phyloP scores from a whole-genome alignment of 2,888 invertebrate species.

The Thalpophila matura region DNA sequence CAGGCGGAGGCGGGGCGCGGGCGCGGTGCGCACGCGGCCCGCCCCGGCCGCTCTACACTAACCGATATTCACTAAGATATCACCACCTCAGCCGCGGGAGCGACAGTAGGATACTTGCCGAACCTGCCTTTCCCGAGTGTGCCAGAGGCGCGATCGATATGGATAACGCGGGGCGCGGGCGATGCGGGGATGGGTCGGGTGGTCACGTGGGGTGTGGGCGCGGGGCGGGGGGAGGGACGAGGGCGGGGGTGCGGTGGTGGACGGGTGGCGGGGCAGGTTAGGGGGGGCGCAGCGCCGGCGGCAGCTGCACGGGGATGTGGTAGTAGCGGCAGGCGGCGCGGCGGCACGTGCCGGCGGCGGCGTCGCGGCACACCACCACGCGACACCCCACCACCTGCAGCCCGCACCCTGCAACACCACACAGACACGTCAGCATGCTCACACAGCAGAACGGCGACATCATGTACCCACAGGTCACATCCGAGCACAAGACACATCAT shows the following conservation, averaged over 20 bases:
- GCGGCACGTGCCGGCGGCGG: slow-evolving; percentile 97
- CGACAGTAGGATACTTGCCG: slow-evolving; percentile 75
- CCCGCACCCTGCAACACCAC: slow-evolving; percentile 94
- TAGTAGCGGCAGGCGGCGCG: slow-evolving; percentile 99
- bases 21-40: slow-evolving; percentile 62
- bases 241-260: slow-evolving; percentile 62
- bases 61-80: slow-evolving; percentile 82
- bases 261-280: slow-evolving; percentile 77
- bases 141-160: slow-evolving; percentile 85
- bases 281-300: slow-evolving; percentile 93
- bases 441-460: background rate
- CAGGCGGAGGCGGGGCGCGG: slow-evolving; percentile 69
- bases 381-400: slow-evolving; percentile 98
- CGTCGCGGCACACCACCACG: slow-evolving; percentile 99
- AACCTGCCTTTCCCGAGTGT: slow-evolving; percentile 81
- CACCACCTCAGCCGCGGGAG: slow-evolving; percentile 80
- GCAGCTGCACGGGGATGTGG: slow-evolving; percentile 98
- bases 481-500: slow-evolving; percentile 12
- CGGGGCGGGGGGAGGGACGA: slow-evolving; percentile 36
- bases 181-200: slow-evolving; percentile 62
- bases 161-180: slow-evolving; percentile 80
- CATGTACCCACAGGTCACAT: slow-evolving; percentile 1
- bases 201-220: slow-evolving; percentile 32
- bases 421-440: slow-evolving; percentile 2
- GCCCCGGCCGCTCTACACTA: slow-evolving; percentile 75